Evolutionary conservation across 2,113 vertebrate species (phyloP).

Genomic region (Sinocyclocheilus rhinocerous): DNA sequence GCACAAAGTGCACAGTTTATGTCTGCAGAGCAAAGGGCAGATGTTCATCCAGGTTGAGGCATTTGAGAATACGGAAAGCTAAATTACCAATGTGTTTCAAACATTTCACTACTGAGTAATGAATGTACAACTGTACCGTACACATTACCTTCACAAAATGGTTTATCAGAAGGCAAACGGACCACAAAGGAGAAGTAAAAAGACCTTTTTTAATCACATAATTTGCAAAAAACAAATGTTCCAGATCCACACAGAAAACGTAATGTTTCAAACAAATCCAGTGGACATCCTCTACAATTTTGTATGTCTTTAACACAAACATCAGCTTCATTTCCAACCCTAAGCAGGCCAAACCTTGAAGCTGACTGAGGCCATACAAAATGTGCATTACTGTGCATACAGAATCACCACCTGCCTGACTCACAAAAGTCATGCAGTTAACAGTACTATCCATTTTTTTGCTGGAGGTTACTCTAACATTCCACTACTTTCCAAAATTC

Average conservation of each 20-base stretch:
- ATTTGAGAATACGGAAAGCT: neutral
- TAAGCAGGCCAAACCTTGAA: neutral
- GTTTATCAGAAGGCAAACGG: constrained; percentile 6
- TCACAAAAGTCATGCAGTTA: constrained; percentile 5
- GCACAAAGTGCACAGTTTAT: constrained; percentile 47
- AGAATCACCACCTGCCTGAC: constrained; percentile 8
- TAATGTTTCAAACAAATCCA: constrained; percentile 22
- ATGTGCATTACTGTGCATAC: constrained; percentile 22
- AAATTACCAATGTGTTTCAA: neutral
- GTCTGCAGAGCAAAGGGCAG: constrained; percentile 48
- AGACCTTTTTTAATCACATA: constrained; percentile 61
- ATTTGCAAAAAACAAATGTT: constrained; percentile 54
- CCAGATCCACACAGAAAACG: constrained; percentile 28
- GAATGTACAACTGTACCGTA: neutral
- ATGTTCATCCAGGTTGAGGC: neutral
- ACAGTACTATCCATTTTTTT: neutral
- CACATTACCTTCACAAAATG: neutral
- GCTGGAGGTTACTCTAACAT: neutral
- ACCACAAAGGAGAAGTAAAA: constrained; percentile 53
- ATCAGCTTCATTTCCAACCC: constrained; percentile 9
- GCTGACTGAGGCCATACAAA: constrained; percentile 3
- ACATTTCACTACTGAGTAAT: neutral
- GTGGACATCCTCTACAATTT: constrained; percentile 4
- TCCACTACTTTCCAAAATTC: constrained; percentile 27
- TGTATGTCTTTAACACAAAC: neutral